phyloP scores from a whole-genome alignment of 2,113 vertebrate genomes.

The Choloepus hoffmanni region DNA sequence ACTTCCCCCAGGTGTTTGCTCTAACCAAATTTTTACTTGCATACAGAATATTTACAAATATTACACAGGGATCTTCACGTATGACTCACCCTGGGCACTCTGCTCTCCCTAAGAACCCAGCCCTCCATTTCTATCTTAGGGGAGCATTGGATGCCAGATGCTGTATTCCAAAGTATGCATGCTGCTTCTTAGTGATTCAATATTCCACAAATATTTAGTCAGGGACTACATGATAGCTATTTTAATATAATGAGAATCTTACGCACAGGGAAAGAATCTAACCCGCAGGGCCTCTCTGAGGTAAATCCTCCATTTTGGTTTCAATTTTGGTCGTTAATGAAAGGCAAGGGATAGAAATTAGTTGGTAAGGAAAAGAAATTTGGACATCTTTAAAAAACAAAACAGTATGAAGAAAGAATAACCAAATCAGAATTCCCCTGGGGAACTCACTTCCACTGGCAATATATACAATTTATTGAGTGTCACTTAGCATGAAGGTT shows the following conservation, averaged over 20 bases:
- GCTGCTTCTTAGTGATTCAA: neutral
- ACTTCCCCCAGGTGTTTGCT: neutral
- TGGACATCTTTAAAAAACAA: neutral
- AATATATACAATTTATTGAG: neutral
- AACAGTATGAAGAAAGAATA: neutral
- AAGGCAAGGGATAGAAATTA: neutral
- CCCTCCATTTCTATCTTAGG: neutral
- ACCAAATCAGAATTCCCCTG: neutral
- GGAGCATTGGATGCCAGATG: neutral
- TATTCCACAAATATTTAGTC: neutral
- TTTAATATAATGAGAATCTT: neutral
- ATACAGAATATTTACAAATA: neutral
- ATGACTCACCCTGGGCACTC: too few relatives aligned
- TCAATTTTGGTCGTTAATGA: neutral
- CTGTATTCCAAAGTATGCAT: neutral
- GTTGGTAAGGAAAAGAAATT: conserved; percentile 18
- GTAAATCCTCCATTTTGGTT: neutral
- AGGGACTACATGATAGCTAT: neutral
- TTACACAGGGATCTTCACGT: accelerated
- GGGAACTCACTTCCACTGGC: neutral
- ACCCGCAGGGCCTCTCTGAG: neutral
- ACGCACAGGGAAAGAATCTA: neutral
- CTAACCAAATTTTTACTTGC: neutral
- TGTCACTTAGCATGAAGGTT: neutral
- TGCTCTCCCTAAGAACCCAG: neutral